These are phyloP conservation scores for Cyprinodon brontotheroides DNA, from an alignment of 2,113 vertebrate genomes.

Conservation along the genomic window DNA sequence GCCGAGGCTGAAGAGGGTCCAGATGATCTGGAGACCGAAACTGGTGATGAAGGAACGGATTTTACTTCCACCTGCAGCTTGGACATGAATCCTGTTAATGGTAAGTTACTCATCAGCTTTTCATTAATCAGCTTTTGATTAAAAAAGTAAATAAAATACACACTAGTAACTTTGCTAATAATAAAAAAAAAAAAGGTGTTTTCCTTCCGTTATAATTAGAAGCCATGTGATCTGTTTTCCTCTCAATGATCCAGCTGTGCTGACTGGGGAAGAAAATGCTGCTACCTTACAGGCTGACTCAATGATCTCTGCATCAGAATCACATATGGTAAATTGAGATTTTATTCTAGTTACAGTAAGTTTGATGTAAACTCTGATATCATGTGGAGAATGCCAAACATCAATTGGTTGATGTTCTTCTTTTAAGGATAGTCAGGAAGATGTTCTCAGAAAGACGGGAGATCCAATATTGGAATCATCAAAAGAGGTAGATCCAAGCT, in stretches of 20 bases:
- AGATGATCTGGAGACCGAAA: neutral
- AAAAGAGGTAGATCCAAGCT: constrained; percentile 22
- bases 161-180: neutral
- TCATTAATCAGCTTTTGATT: neutral
- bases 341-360: neutral
- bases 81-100: constrained; percentile 5
- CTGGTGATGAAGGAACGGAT: neutral
- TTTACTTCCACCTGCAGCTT: neutral
- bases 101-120: constrained; percentile 26
- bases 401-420: neutral
- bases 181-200: neutral
- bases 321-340: constrained; percentile 51
- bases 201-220: neutral
- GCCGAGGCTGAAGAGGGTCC: constrained; percentile 18
- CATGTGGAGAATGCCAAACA: neutral
- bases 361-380: neutral
- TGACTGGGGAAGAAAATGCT: neutral
- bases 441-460: neutral
- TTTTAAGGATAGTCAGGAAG: constrained; percentile 22
- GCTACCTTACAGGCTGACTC: neutral
- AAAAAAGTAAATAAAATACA: neutral
- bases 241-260: constrained; percentile 25
- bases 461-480: neutral
- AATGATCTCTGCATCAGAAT: constrained; percentile 5
- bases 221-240: neutral